A percentile compares a stretch with the other conserved stretches of the same genome.
Evolutionary conservation across 2,113 vertebrate genomes (phyloP).

Genomic region (Cebus imitator): DNA sequence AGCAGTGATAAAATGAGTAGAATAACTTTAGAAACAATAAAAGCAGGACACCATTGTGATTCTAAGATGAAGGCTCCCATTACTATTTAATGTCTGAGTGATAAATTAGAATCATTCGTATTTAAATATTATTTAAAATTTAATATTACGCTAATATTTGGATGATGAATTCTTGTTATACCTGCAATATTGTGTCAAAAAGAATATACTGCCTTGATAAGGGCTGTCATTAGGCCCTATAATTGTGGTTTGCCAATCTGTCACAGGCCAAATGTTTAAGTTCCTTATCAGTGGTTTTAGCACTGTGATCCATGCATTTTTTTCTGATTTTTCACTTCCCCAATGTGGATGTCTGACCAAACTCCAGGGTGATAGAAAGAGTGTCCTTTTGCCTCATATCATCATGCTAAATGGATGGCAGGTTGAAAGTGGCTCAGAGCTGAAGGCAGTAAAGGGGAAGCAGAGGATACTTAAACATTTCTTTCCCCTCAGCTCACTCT

Average conservation of each 20-base stretch:
- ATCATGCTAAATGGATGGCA: not conserved
- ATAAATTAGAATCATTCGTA: conserved; percentile 50
- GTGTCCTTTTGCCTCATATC: not conserved
- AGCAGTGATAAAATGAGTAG: not conserved
- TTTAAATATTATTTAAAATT: conserved; percentile 53
- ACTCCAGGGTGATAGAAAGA: not conserved
- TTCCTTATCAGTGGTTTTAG: not conserved
- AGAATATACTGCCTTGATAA: not conserved
- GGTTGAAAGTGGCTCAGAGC: too few relatives aligned
- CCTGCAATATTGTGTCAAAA: conserved; percentile 1
- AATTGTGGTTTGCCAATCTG: not conserved
- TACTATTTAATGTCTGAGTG: conserved; percentile 8
- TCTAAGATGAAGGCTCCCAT: conserved; percentile 13
- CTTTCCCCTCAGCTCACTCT: not conserved
- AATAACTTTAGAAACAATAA: conserved; percentile 26
- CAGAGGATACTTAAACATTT: not conserved
- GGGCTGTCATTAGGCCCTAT: not conserved
- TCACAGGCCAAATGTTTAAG: not conserved
- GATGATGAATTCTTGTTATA: conserved; percentile 43
- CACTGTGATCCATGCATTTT: not conserved
- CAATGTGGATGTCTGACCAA: not conserved
- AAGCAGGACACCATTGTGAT: not conserved
- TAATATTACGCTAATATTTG: conserved; percentile 53
- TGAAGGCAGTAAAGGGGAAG: not conserved
- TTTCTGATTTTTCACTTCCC: not conserved